Base-by-base conservation (phyloP, 2,888 invertebrate species). In the Pinctada fucata region DNA sequence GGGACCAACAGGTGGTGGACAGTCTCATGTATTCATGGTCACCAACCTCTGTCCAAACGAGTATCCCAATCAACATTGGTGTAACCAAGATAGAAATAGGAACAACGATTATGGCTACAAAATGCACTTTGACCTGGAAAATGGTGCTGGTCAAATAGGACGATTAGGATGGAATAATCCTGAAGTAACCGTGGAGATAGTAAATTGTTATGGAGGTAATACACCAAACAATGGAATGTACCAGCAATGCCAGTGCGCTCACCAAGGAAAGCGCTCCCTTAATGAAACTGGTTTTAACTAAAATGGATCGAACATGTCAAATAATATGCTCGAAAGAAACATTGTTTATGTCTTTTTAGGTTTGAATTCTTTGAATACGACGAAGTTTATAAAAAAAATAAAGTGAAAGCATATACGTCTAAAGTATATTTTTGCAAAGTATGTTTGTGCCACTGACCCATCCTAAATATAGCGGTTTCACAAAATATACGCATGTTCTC, bases 21-120 rank as follows among this genome's bases (percentile, higher is more conserved):
- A 66, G 16, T 75, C 83, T 31, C 66, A 80, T 10, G 81, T 84
- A 10, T 88, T 89, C 79, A 88, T 88, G 88, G 79, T 88, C 4
- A 88, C 88, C n/a, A 88, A 89, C 74, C 73, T 86, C 31, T 89
- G 88, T 79, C 88, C 88, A 0, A 82, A 83, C 31, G 80, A 71
- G 5, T 84, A 76, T 0, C 86, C 85, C 1, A 89, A 89, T 72
- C 75, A 82, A 16, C 76, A 83, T 8, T 88, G 89, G 88, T 88
- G 89, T 66, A 85, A 81, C 4, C 88, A 88, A 51, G 52, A 63
- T 8, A 80, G 83, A 3, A 79, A 80, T 47, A 74, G 81, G 74
- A 58, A 63, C 45, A 86, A 85, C 67, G 79, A 80, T n/a, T 83
- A 81, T 50, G 86, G 85, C 2, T 86, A 87, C 66, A 81, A 75